Conservation (phyloP, 2,797 vertebrate species). For the Artibeus jamaicensis region DNA sequence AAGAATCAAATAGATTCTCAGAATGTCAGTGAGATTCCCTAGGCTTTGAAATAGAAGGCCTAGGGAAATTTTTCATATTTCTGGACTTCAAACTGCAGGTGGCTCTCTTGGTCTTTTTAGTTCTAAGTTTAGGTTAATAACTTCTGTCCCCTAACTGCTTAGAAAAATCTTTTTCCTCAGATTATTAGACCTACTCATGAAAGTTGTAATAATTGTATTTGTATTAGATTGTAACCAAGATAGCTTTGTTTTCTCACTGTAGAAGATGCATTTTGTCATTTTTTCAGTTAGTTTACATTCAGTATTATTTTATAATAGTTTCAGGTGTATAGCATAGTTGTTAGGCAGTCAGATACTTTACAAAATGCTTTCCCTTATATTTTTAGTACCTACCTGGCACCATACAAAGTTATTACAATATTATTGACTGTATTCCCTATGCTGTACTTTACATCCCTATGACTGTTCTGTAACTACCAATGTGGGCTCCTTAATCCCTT, state of each 20-base stretch:
- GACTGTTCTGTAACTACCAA: background rate
- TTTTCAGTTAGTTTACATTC: background rate
- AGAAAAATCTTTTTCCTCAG: background rate
- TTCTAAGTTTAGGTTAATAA: background rate
- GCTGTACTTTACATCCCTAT: background rate
- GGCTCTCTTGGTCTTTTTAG: constrained; percentile 78
- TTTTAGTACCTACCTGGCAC: background rate
- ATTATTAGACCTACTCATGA: background rate
- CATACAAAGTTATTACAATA: background rate
- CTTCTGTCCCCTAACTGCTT: background rate
- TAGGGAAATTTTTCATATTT: background rate
- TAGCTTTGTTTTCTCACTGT: background rate
- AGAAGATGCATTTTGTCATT: background rate
- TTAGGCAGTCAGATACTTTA: background rate
- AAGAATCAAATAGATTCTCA: background rate
- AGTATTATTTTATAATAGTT: background rate
- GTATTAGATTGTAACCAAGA: background rate
- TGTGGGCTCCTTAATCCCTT: background rate
- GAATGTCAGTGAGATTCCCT: too few species aligned
- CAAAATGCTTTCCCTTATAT: background rate
- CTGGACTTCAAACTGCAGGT: constrained; percentile 79
- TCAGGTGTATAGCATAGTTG: background rate
- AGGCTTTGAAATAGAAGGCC: background rate
- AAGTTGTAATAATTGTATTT: constrained; percentile 7
- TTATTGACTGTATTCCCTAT: background rate